These are phyloP conservation scores for Nasonia giraulti DNA, from an alignment of 1,140 invertebrate species.

Conservation along the genomic window DNA sequence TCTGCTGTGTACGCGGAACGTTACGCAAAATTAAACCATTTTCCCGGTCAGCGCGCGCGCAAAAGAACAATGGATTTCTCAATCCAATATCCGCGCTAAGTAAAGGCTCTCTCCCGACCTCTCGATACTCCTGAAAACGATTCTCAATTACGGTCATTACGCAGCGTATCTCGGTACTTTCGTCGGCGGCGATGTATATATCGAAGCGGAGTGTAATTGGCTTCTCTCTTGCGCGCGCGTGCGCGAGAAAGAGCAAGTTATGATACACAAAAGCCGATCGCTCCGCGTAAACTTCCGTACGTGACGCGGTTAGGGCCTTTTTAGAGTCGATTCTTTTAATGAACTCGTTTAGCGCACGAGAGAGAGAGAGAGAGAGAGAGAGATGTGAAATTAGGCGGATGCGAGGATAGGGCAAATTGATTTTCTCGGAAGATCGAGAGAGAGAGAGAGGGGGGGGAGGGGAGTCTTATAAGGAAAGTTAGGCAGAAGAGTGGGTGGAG, in stretches of 20 bases:
- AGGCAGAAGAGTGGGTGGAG: not conserved
- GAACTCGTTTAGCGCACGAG: conserved; percentile 45
- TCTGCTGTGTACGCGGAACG: not conserved
- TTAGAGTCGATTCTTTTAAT: conserved; percentile 48
- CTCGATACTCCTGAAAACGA: conserved; percentile 47
- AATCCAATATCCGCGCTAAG: conserved; percentile 51
- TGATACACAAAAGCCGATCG: conserved; percentile 34
- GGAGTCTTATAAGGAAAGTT: not conserved
- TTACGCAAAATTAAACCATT: conserved; percentile 53
- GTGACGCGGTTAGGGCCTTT: conserved; percentile 45
- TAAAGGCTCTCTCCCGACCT: conserved; percentile 43
- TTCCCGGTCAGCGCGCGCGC: conserved; percentile 11
- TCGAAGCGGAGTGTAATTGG: conserved; percentile 31
- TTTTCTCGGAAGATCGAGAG: conserved; percentile 7
- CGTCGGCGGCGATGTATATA: conserved; percentile 42
- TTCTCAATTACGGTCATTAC: conserved; percentile 64
- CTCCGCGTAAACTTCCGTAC: conserved; percentile 50
- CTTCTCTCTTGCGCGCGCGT: not conserved
- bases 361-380: no score
- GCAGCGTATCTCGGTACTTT: conserved; percentile 57
- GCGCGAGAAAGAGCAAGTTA: not conserved
- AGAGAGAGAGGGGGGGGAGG: not conserved
- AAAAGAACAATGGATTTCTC: conserved; percentile 52
- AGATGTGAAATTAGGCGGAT: conserved; percentile 29
- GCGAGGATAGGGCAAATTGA: conserved; percentile 33